These are phyloP conservation scores for Dryocosmus kuriphilus DNA, from an alignment of 2,888 invertebrate species.

Conservation along the genomic window DNA sequence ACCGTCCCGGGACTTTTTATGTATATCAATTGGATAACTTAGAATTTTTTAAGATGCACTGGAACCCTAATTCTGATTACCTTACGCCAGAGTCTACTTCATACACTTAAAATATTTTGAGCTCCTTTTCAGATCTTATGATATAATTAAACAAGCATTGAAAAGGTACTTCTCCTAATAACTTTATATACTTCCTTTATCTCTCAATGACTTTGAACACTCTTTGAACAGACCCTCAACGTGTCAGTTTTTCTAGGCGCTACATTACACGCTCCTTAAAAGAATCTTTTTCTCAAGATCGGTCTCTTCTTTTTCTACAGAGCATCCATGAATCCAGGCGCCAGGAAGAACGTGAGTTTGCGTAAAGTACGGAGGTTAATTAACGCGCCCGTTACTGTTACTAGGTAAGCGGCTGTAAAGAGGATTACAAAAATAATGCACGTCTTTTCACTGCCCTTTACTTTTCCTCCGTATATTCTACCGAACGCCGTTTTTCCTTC, in stretches of 20 bases:
- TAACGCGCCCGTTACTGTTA: slow-evolving; percentile 30
- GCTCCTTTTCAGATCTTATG: no score
- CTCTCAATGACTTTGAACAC: no score
- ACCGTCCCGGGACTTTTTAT: no score
- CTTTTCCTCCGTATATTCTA: slow-evolving; percentile 27
- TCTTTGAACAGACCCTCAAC: no score
- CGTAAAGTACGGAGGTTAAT: slow-evolving; percentile 38
- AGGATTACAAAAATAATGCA: slow-evolving; percentile 39
- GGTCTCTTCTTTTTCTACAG: not conserved
- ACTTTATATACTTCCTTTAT: no score
- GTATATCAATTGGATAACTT: no score
- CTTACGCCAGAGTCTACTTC: no score
- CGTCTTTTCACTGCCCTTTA: slow-evolving; percentile 15
- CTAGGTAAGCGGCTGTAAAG: slow-evolving; percentile 35
- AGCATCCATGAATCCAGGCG: slow-evolving; percentile 1
- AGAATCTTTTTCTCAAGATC: slow-evolving; percentile 28
- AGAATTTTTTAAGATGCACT: no score
- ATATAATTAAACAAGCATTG: no score
- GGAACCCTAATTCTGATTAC: no score
- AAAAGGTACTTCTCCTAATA: no score
- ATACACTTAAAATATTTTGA: no score
- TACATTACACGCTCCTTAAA: slow-evolving; percentile 14
- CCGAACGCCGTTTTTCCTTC: not conserved
- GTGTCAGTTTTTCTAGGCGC: not conserved
- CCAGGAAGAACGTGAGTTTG: slow-evolving; percentile 23